These are phyloP conservation scores for Aphyosemion australe DNA, from an alignment of 2,113 vertebrate species.

Conservation along the genomic window DNA sequence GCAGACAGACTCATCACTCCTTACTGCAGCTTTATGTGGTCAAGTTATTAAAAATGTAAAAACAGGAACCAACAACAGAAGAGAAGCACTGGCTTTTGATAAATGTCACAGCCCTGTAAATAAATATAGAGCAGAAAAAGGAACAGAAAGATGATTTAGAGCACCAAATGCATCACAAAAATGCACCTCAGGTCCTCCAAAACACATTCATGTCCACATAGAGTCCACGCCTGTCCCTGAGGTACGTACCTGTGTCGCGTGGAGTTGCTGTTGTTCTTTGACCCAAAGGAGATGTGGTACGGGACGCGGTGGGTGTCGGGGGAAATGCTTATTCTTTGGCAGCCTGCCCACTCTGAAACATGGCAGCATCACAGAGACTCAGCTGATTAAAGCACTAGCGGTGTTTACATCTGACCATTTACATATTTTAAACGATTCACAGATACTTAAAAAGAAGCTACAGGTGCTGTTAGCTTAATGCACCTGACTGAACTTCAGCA, in stretches of 20 bases:
- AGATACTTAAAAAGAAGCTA: too few relatives aligned
- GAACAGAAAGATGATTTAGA: not conserved
- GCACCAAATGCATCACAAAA: not conserved
- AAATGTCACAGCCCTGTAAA: not conserved
- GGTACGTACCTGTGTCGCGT: slow-evolving; percentile 84
- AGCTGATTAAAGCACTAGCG: not conserved
- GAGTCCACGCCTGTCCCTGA: not conserved
- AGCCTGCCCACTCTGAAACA: slow-evolving; percentile 92
- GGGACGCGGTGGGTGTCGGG: slow-evolving; percentile 93
- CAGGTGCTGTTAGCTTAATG: not conserved
- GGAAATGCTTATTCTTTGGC: slow-evolving; percentile 90
- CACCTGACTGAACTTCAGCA: not conserved
- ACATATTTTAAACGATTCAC: not conserved
- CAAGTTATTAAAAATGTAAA: too few relatives aligned
- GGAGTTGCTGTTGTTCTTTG: slow-evolving; percentile 78
- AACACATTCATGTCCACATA: not conserved
- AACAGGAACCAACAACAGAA: too few relatives aligned
- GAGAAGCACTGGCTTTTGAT: too few relatives aligned
- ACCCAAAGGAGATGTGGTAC: slow-evolving; percentile 93
- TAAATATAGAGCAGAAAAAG: not conserved
- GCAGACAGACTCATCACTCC: not conserved
- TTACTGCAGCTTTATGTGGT: not conserved
- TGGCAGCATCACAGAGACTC: slow-evolving; percentile 17
- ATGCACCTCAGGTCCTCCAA: not conserved
- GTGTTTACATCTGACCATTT: not conserved